phyloP scores from a whole-genome alignment of 2,888 invertebrate genomes.

The Tineola bisselliella region DNA sequence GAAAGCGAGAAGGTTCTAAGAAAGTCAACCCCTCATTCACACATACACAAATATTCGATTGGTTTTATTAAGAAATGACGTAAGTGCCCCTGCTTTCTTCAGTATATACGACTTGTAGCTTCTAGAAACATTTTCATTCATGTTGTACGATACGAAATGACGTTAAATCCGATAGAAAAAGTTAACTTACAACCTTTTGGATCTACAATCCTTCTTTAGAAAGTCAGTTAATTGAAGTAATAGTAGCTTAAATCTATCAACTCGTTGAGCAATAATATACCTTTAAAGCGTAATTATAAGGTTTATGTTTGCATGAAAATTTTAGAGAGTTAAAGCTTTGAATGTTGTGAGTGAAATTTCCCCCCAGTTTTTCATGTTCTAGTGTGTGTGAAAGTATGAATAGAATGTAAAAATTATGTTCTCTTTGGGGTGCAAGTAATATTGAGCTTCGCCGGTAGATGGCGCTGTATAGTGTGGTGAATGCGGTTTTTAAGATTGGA shows the following conservation, averaged over 20 bases:
- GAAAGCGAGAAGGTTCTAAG: conserved; percentile 54
- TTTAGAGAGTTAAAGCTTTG: background rate
- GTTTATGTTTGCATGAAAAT: background rate
- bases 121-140: background rate
- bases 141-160: background rate
- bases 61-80: conserved; percentile 25
- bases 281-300: background rate
- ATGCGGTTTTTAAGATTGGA: conserved; percentile 24
- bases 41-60: conserved; percentile 13
- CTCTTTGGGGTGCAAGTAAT: conserved; percentile 39
- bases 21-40: conserved; percentile 43
- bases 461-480: conserved; percentile 31
- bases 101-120: background rate
- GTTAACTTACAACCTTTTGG: conserved; percentile 20
- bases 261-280: background rate
- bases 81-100: conserved; percentile 19
- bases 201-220: conserved; percentile 14
- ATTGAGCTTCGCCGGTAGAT: conserved; percentile 34
- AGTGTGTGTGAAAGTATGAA: conserved; percentile 39
- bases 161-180: background rate
- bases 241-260: conserved; percentile 22
- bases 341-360: background rate
- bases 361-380: conserved; percentile 29
- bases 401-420: conserved; percentile 34
- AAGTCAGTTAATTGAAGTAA: background rate